Evolutionary conservation across 2,888 invertebrate genomes (phyloP).

Genomic region (Corbicula japonica): DNA sequence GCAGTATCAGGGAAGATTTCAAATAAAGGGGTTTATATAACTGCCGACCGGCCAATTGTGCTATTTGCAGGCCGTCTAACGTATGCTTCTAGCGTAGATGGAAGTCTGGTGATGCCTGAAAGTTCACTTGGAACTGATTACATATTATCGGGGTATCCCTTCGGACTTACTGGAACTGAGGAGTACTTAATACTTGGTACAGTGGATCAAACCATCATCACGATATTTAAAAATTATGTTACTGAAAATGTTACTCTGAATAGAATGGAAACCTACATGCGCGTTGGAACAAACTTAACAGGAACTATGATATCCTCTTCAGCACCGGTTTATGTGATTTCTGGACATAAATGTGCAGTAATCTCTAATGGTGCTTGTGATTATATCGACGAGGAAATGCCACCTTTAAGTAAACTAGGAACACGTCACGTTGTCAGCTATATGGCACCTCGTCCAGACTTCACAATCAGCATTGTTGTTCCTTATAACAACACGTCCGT

Average conservation of each 20-base stretch:
- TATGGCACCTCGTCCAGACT: slow-evolving; percentile 24
- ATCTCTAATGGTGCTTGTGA: slow-evolving; percentile 20
- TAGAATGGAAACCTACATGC: background rate
- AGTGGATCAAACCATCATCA: background rate
- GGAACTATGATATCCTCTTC: slow-evolving; percentile 13
- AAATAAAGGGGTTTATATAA: slow-evolving; percentile 2
- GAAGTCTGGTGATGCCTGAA: slow-evolving; percentile 17
- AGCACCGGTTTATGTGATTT: slow-evolving; percentile 12
- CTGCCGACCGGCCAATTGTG: slow-evolving; percentile 10
- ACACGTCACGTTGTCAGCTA: slow-evolving; percentile 4
- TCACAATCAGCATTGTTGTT: slow-evolving; percentile 17
- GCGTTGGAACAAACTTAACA: background rate
- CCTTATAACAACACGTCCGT: background rate
- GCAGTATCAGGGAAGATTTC: background rate
- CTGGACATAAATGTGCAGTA: slow-evolving; percentile 18
- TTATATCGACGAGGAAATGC: slow-evolving; percentile 12
- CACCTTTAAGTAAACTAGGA: slow-evolving; percentile 15
- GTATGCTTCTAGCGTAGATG: background rate
- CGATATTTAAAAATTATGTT: background rate
- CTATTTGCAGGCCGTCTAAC: background rate
- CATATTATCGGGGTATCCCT: slow-evolving; percentile 9
- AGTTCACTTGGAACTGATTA: background rate
- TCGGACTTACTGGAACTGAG: background rate
- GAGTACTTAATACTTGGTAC: slow-evolving; percentile 12
- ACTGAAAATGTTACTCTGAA: background rate